phyloP scores from a whole-genome alignment of 2,113 vertebrate species.

The Gymnobelideus leadbeateri region DNA sequence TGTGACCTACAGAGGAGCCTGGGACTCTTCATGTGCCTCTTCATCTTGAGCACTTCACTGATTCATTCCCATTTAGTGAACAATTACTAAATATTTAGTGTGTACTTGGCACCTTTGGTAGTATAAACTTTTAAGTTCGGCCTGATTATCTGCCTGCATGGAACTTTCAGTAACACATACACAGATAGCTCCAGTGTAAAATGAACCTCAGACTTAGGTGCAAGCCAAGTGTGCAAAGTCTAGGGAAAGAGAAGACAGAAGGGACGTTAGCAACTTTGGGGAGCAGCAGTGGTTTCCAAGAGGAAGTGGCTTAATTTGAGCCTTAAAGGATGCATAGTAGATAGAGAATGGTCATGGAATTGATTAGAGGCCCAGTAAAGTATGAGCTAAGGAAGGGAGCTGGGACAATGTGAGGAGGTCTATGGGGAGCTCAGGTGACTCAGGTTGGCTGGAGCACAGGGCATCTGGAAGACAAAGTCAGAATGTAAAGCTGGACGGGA shows the following conservation, averaged over 20 bases:
- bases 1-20: background rate
- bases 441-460: background rate
- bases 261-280: background rate
- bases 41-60: background rate
- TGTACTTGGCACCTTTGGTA: background rate
- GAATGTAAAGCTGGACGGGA: too few relatives aligned
- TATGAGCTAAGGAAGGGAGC: background rate
- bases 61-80: background rate
- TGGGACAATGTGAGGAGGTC: background rate
- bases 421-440: too few relatives aligned
- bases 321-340: background rate
- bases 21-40: background rate
- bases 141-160: background rate
- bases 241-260: background rate
- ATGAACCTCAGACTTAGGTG: background rate
- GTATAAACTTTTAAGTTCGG: background rate
- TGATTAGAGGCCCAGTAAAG: background rate
- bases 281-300: background rate
- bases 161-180: background rate
- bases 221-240: background rate
- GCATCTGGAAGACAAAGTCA: too few relatives aligned
- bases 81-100: background rate
- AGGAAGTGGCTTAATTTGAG: background rate
- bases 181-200: background rate
- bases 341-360: background rate